Base-by-base conservation (phyloP, 2,797 vertebrate genomes). In the Sus cebifrons region DNA sequence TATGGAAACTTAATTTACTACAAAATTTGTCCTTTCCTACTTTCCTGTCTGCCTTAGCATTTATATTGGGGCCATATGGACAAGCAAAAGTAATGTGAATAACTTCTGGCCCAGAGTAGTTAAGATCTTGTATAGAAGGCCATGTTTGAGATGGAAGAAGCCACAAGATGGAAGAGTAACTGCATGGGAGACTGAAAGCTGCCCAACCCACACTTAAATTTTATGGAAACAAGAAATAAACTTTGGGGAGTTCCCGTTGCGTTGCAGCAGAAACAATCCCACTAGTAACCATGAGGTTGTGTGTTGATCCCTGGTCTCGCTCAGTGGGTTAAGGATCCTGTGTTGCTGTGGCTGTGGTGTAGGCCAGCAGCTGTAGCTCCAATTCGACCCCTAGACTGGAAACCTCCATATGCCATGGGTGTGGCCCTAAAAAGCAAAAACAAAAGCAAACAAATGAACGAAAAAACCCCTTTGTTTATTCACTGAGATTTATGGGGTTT, bases 11-110 rank as follows among this genome's bases (percentile, higher is more conserved):
- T 77, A 95, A 67, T 92, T 68, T 67, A n/a, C 52, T 89, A 65
- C 73, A 67, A 90, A 94, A 90, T 86, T 64, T 84, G 62, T 65
- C 68, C 25, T 83, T 89, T 14, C 56, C 23, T 75, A 83, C 23
- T 75, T 94, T 92, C 54, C 70, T 40, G 27, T 18, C 25, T 89
- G 5, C 8, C 21, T 91, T 88, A 49, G 27, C 60, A 64, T 64
- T 73, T 87, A 83, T 3, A 86, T 67, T 92, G 54, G 14, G 12
- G 17, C 21, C 44, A 40, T 89, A 23, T 89, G 71, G 23, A 78
- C 62, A 95, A 78, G 58, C 58, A 91, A 82, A 95, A 91, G 52
- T 64, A 70, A 79, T 91, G 27, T 91, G n/a, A 77, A 91, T 95
- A 68, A 64, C 32, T 94, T 91, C 87, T 68, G 62, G 44, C 29